Evolutionary conservation across 30 jellyfish, hydroid and myxozoan species (phyloP).

Genomic region (Clytia hemisphaerica): DNA sequence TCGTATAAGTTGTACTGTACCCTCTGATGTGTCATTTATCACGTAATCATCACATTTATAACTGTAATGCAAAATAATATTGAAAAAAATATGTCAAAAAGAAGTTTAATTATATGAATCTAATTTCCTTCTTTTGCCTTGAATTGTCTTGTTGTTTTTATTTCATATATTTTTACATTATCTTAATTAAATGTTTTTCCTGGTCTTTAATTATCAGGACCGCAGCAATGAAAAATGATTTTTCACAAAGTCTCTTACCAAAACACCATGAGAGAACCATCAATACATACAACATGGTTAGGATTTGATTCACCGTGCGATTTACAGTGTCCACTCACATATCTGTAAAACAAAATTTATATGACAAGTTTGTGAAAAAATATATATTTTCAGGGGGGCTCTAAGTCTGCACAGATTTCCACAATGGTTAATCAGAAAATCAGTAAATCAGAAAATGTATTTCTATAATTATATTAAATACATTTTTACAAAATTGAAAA

Average conservation of each 20-base stretch:
- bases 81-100: not conserved
- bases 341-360: conserved; percentile 16
- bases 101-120: not conserved
- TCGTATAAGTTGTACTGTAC: conserved; percentile 72
- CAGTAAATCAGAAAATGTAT: too few relatives aligned
- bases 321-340: conserved; percentile 85
- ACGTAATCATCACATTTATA: conserved; percentile 90
- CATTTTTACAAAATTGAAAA: too few relatives aligned
- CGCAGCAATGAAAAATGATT: not conserved
- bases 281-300: conserved; percentile 85
- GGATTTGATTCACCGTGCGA: conserved; percentile 63
- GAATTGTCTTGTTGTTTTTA: not conserved
- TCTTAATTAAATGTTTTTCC: too few relatives aligned
- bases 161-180: too few relatives aligned
- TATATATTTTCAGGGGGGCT: too few relatives aligned
- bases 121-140: not conserved
- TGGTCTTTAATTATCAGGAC: not conserved
- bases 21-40: conserved; percentile 84
- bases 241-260: conserved; percentile 43
- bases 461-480: too few relatives aligned
- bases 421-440: too few relatives aligned
- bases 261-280: conserved; percentile 81
- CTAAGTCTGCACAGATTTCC: too few relatives aligned
- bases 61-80: conserved; percentile 12
- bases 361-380: not conserved